Evolutionary conservation across 2,113 vertebrate species (phyloP).

Genomic region (Meleagris gallopavo): DNA sequence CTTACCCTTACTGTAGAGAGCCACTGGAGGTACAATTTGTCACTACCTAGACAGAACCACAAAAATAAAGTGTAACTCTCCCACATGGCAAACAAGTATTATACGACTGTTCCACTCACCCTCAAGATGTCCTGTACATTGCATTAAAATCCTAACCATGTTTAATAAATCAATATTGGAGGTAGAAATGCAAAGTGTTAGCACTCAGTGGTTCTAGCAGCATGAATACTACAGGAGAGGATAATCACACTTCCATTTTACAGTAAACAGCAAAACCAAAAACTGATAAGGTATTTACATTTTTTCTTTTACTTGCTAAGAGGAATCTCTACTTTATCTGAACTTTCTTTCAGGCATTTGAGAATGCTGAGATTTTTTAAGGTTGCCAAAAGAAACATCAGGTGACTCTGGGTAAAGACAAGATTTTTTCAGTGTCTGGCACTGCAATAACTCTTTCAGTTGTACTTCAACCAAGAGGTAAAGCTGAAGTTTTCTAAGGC

Average conservation of each 20-base stretch:
- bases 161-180: not conserved
- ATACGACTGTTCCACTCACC: not conserved
- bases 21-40: conserved; percentile 97
- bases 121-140: not conserved
- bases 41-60: conserved; percentile 84
- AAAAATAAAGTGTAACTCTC: conserved; percentile 1
- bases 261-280: not conserved
- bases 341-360: not conserved
- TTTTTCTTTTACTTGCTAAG: not conserved
- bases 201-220: not conserved
- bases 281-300: rapidly evolving
- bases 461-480: not conserved
- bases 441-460: not conserved
- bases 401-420: not conserved
- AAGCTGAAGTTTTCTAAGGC: not conserved
- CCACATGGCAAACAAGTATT: not conserved
- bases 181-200: not conserved
- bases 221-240: not conserved
- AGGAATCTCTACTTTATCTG: not conserved
- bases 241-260: not conserved
- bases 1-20: conserved; percentile 97
- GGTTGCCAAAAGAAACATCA: not conserved
- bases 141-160: not conserved
- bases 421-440: not conserved
- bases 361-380: not conserved